Conservation (phyloP, 2,797 vertebrate species). For the Muscicapa comitata region DNA sequence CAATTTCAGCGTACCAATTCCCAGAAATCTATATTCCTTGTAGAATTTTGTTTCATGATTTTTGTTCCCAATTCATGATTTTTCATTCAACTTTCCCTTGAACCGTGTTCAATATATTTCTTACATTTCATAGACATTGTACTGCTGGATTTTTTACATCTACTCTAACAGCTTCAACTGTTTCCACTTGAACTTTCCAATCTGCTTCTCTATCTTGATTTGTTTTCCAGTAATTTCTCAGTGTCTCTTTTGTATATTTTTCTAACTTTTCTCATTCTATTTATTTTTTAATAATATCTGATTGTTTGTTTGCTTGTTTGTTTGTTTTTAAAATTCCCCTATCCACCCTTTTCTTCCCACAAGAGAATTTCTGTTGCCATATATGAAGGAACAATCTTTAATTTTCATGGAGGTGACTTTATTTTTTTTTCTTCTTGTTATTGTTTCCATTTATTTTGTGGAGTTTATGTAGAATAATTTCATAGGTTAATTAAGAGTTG, state of each 20-base stretch:
- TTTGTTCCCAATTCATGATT: not conserved
- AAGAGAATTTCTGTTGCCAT: not conserved
- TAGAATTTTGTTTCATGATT: not conserved
- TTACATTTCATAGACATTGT: not conserved
- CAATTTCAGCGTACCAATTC: not conserved
- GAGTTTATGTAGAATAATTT: not conserved
- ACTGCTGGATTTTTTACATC: not conserved
- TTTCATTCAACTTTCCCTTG: not conserved
- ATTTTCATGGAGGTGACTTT: not conserved
- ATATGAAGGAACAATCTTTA: not conserved
- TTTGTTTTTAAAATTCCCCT: not conserved
- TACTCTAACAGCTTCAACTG: not conserved
- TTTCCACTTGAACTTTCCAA: not conserved
- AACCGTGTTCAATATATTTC: not conserved
- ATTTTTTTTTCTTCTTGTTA: not conserved
- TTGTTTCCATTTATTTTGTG: not conserved
- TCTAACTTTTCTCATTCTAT: not conserved
- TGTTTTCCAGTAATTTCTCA: not conserved
- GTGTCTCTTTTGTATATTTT: not conserved
- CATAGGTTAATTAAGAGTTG: not conserved
- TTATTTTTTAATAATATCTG: not conserved
- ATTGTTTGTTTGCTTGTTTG: not conserved
- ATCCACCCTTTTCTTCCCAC: not conserved
- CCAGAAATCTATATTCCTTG: not conserved
- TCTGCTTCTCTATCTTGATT: not conserved